phyloP scores from a whole-genome alignment of 2,888 invertebrate genomes.

The Melipona bicolor region DNA sequence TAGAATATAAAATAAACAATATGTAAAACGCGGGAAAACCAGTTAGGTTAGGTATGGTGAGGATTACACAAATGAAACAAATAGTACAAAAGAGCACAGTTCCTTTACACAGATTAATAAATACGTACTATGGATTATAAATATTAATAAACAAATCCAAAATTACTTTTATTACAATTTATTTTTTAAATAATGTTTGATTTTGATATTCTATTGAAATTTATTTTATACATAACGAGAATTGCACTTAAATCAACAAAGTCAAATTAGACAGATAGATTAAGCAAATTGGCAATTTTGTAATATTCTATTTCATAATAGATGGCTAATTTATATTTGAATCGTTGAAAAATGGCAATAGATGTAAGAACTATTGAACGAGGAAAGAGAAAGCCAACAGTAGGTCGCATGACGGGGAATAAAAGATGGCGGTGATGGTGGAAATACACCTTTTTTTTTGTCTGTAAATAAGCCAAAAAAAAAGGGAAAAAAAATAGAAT shows the following conservation, averaged over 20 bases:
- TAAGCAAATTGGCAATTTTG: not conserved
- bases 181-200: not conserved
- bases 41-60: conserved; percentile 59
- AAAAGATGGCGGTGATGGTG: conserved; percentile 54
- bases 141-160: not conserved
- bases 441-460: conserved; percentile 42
- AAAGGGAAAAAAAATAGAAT: not conserved
- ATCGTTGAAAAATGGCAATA: conserved; percentile 29
- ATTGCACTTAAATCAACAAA: not conserved
- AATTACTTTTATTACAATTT: not conserved
- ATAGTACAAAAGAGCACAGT: conserved; percentile 16
- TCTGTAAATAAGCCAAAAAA: conserved; percentile 10
- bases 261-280: not conserved
- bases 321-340: not conserved
- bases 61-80: conserved; percentile 26
- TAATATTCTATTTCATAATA: not conserved
- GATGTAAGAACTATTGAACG: conserved; percentile 45
- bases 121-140: conserved; percentile 7
- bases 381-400: conserved; percentile 53
- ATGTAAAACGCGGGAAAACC: conserved; percentile 60
- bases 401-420: conserved; percentile 39
- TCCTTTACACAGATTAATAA: not conserved
- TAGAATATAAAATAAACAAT: conserved; percentile 17
- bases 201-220: not conserved
- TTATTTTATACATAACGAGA: not conserved